Percentiles rank a stretch among this genome's conserved stretches.
phyloP scores from a whole-genome alignment of 2,113 vertebrate species.

The Ptyas mucosa region DNA sequence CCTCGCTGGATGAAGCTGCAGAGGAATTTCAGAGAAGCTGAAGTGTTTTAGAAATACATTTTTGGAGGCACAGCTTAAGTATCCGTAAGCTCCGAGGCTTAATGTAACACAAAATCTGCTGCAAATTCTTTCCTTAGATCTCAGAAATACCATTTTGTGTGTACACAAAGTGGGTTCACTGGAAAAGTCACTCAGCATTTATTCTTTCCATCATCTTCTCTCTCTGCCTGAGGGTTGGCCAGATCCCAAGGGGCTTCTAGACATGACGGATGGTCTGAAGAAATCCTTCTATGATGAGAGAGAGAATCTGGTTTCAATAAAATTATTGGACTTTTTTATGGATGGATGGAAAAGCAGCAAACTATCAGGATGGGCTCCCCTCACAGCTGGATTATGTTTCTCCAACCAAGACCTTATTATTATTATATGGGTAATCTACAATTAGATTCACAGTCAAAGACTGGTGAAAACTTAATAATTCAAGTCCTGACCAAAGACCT shows the following conservation, averaged over 20 bases:
- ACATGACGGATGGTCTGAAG: conserved; percentile 39
- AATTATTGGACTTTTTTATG: conserved; percentile 61
- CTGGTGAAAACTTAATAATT: background rate
- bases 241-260: conserved; percentile 37
- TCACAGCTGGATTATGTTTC: conserved; percentile 65
- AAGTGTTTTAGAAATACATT: background rate
- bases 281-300: conserved; percentile 12
- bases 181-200: background rate
- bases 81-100: background rate
- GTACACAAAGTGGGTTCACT: background rate
- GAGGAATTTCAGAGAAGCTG: background rate
- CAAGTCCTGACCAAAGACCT: background rate
- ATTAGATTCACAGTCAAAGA: background rate
- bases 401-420: background rate
- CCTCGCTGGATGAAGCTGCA: background rate
- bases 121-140: conserved; percentile 1
- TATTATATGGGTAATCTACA: background rate
- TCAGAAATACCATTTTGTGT: background rate
- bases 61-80: background rate
- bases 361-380: conserved; percentile 53
- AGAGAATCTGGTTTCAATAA: conserved; percentile 58
- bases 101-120: fast-evolving
- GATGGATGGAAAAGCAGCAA: conserved; percentile 57
- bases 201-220: background rate
- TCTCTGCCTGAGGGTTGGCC: background rate